phyloP scores from a whole-genome alignment of 2,797 vertebrate species.

The Mus caroli region DNA sequence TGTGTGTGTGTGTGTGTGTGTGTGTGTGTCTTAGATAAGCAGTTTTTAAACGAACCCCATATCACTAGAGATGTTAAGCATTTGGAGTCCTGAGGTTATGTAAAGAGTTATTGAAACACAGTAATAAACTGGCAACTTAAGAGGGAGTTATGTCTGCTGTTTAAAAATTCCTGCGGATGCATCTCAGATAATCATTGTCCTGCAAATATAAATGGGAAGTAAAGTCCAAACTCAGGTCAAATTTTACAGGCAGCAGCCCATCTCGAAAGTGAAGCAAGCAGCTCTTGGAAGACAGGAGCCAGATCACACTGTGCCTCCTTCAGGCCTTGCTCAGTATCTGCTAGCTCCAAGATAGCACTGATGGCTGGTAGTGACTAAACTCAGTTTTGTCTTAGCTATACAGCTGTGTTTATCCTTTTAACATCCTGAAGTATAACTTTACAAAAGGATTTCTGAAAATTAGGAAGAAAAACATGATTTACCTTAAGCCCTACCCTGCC shows the following conservation, averaged over 20 bases:
- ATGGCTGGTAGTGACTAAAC: not conserved
- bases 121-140: not conserved
- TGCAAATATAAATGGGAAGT: slow-evolving; percentile 42
- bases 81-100: not conserved
- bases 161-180: not conserved
- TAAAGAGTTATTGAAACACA: not conserved
- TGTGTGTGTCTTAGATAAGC: slow-evolving; percentile 27
- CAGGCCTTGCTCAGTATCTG: not conserved
- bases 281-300: not conserved
- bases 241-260: not conserved
- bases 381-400: not conserved
- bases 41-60: not conserved
- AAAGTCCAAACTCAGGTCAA: not conserved
- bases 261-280: not conserved
- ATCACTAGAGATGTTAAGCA: not conserved
- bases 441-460: not conserved
- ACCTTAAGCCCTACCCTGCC: not conserved
- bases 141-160: slow-evolving; percentile 30
- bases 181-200: not conserved
- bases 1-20: not conserved
- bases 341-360: not conserved
- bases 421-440: not conserved
- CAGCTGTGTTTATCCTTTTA: not conserved
- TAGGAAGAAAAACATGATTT: slow-evolving; percentile 1
- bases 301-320: fast-evolving